These are phyloP conservation scores for Chloroceryle aenea DNA, from an alignment of 2,113 vertebrate species.

Conservation along the genomic window DNA sequence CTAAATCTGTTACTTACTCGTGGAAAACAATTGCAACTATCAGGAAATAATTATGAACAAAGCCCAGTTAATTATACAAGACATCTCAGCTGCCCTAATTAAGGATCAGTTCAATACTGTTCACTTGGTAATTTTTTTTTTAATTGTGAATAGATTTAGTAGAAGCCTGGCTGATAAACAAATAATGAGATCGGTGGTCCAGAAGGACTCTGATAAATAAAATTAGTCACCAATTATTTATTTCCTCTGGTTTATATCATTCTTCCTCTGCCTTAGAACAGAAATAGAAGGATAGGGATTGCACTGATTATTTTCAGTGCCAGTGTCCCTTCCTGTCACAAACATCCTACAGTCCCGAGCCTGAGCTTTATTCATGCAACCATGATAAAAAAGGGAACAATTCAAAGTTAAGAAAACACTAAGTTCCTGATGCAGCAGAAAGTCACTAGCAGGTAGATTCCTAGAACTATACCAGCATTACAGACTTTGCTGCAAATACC, in stretches of 20 bases:
- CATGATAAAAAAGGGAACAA: background rate
- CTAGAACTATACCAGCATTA: background rate
- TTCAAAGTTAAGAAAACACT: background rate
- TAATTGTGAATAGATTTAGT: conserved; percentile 75
- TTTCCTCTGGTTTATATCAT: conserved; percentile 76
- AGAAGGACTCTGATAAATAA: conserved; percentile 82
- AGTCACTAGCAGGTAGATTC: background rate
- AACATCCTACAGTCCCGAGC: background rate
- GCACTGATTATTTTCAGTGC: background rate
- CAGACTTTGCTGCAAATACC: background rate
- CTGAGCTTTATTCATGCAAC: background rate
- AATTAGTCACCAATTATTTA: conserved; percentile 76
- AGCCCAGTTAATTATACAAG: conserved; percentile 80
- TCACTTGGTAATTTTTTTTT: conserved; percentile 66
- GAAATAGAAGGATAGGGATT: background rate
- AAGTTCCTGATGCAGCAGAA: background rate
- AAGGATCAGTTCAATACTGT: conserved; percentile 76
- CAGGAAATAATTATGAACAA: conserved; percentile 80
- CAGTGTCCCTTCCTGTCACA: background rate
- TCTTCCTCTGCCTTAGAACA: conserved; percentile 17
- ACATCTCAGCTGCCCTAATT: conserved; percentile 75
- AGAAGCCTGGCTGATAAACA: conserved; percentile 70
- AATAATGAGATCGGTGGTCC: conserved; percentile 79
- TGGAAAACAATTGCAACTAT: conserved; percentile 72
- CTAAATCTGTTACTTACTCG: conserved; percentile 51